phyloP scores from a whole-genome alignment of 2,797 vertebrate genomes.

The Rhinophrynus dorsalis region DNA sequence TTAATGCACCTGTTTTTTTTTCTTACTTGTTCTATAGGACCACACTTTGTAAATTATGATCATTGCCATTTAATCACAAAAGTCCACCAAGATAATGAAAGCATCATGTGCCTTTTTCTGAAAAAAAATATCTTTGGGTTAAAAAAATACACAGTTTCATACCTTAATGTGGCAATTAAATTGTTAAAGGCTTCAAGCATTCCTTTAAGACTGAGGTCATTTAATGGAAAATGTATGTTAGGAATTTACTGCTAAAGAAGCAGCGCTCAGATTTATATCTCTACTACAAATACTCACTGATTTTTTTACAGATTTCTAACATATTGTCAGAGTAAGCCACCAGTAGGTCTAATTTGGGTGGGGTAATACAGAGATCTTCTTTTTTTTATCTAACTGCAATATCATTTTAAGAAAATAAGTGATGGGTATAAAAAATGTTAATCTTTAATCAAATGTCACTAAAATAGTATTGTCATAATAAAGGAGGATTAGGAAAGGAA shows the following conservation, averaged over 20 bases:
- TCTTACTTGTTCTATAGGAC: too few species aligned
- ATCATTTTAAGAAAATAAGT: too few species aligned
- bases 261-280: conserved; percentile 32
- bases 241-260: conserved; percentile 38
- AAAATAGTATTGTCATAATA: too few species aligned
- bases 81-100: background rate
- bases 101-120: background rate
- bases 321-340: background rate
- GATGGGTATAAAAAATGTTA: too few species aligned
- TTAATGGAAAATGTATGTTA: conserved; percentile 33
- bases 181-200: conserved; percentile 45
- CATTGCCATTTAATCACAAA: background rate
- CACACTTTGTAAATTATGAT: too few species aligned
- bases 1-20: too few species aligned
- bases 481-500: too few species aligned
- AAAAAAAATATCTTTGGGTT: background rate
- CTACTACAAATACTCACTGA: conserved; percentile 38
- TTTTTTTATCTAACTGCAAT: too few species aligned
- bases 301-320: background rate
- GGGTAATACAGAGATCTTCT: background rate
- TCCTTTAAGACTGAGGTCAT: conserved; percentile 42
- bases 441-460: too few species aligned
- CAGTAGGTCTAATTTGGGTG: background rate
- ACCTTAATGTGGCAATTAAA: conserved; percentile 1
- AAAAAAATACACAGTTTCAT: background rate